Conservation (phyloP, 2,888 invertebrate genomes). For the Conistra vaccinii region DNA sequence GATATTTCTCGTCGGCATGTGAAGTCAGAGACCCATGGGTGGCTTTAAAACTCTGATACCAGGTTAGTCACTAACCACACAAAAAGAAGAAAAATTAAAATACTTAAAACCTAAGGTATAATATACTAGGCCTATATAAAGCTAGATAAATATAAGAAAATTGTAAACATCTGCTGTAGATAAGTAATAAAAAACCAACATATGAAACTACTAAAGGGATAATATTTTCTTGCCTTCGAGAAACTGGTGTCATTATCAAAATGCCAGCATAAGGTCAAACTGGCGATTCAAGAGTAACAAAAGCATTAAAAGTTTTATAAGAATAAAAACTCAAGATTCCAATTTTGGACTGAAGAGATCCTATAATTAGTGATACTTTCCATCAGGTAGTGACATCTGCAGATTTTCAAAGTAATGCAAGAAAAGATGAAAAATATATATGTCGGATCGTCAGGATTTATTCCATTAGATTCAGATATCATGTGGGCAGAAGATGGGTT, state of each 20-base stretch:
- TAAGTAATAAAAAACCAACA: slow-evolving; percentile 11
- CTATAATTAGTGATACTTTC: slow-evolving; percentile 11
- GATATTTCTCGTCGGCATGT: no score
- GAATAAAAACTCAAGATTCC: slow-evolving; percentile 3
- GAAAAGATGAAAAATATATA: background rate
- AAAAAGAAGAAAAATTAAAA: no score
- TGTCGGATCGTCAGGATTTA: no score
- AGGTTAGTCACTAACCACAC: no score
- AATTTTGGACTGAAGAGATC: slow-evolving; percentile 11
- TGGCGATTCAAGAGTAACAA: slow-evolving; percentile 3
- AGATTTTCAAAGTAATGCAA: background rate
- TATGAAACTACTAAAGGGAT: slow-evolving; percentile 25
- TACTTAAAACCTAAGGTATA: background rate
- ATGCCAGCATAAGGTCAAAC: slow-evolving; percentile 43
- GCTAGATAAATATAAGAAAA: background rate
- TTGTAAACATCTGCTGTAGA: background rate
- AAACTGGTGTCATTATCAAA: slow-evolving; percentile 42
- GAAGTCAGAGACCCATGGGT: no score
- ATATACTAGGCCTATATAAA: background rate
- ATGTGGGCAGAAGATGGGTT: no score
- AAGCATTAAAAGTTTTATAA: slow-evolving; percentile 20
- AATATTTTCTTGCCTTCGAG: slow-evolving; percentile 34
- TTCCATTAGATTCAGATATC: no score
- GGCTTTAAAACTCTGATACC: no score
- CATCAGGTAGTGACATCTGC: background rate